Evolutionary conservation across 2,888 invertebrate species (phyloP), one percentile per base, ranked within the genome.

Genomic region (Spodoptera picta): DNA sequence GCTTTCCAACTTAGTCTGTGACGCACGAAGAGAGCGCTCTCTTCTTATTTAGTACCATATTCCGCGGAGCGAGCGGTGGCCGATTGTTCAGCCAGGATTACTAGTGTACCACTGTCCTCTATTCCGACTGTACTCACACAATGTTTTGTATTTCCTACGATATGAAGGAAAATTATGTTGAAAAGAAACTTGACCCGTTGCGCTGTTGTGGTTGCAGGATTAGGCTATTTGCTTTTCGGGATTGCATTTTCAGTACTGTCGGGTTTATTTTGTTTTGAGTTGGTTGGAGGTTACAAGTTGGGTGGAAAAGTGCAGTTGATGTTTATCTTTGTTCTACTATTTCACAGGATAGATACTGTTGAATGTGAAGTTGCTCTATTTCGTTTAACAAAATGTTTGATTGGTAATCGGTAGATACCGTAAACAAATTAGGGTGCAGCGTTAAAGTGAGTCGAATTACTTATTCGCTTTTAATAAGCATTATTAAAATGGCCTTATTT

Each of bases 21-120:
- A 12, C 36, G 12, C 27, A 63, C 60, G 65, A 65, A 66, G 77
- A 71, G 81, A 63, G 56, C 55, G 63, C 79, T 80, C 79, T 78
- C 80, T 83, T 82, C 84, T 84, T 86, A 86, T 86, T 88, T 84
- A 83, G 85, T 83, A 82, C 83, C 84, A 86, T 87, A 89, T 87
- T 87, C 85, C 79, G 79, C 73, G 53, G 68, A 73, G 69, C 74
- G 76, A 61, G 74, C 66, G 54, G 48, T 63, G 73, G 73, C 79
- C 80, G 83, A 86, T 87, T 87, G 84, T 85, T 85, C 83, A 79
- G 78, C 73, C 66, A 81, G 81, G 77, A 85, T 84, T 83, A 82
- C 75, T 70, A 65, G 68, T 72, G 66, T 74, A 73, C 72, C 68
- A 77, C 73, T 75, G 73, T 73, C 59, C 71, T 27, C 50, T 51